These are phyloP conservation scores for Polypedilum vanderplanki DNA, from an alignment of 1,140 invertebrate genomes.

Conservation along the genomic window DNA sequence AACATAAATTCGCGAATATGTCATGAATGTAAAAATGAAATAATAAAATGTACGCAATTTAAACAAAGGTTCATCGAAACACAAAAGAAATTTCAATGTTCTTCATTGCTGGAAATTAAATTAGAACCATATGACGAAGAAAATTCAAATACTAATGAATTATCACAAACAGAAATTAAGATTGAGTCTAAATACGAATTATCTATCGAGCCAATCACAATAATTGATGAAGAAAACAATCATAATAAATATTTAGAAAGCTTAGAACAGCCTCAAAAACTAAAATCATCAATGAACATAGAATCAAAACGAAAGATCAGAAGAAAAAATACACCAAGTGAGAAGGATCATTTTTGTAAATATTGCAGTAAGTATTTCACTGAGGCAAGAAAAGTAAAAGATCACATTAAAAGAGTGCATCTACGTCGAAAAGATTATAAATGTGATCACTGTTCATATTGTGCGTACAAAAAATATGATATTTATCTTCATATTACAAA, in stretches of 20 bases:
- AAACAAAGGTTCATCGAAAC: not conserved
- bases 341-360: not conserved
- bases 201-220: not conserved
- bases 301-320: not conserved
- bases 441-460: not conserved
- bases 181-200: not conserved
- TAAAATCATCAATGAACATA: not conserved
- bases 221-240: not conserved
- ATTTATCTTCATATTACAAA: not conserved
- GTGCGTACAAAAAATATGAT: conserved; percentile 10
- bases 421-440: not conserved
- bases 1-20: not conserved
- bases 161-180: not conserved
- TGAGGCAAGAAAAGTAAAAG: not conserved
- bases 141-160: not conserved
- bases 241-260: not conserved
- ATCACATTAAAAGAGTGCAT: not conserved
- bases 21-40: not conserved
- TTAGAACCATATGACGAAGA: not conserved
- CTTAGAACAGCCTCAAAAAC: not conserved
- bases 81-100: not conserved
- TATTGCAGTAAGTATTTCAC: not conserved
- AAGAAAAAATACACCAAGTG: not conserved
- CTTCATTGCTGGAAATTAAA: not conserved
- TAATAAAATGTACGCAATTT: not conserved